Evolutionary conservation across 2,113 vertebrate species (phyloP), one percentile per base, ranked within the genome.

Genomic region (Saguinus imperator): DNA sequence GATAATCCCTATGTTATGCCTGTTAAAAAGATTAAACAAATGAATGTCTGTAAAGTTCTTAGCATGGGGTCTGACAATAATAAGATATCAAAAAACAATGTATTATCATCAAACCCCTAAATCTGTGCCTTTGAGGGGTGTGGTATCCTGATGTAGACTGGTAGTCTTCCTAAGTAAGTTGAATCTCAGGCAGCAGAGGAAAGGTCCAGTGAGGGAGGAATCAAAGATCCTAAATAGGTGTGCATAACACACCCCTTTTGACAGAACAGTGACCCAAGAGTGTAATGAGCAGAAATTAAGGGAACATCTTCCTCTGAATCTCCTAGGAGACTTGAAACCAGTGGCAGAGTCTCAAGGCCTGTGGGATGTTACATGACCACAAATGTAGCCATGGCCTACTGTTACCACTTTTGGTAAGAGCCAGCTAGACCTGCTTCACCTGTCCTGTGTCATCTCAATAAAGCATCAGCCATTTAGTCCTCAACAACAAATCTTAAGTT

Each of bases 11-110:
- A 58, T 4, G 6, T 50, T 61, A 85, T 3, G 3, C 14, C 32
- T 73, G 11, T 88, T 85, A 66, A 25, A 35, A 89, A 57, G 40
- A 68, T 89, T 77, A 79, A 95, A 89, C 21, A 94, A 85, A n/a
- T 14, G 21, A 68, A 80, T 37, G 14, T 52, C 57, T 89, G 17
- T 92, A 55, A 68, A 45, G 29, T 87, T 90, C 20, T 92, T 83
- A 80, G 25, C 40, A 52, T n/a, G 80, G 35, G n/a, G 27, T 68
- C 48, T 87, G 37, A 83, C 11, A 89, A 83, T 45, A 66, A 13
- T 86, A 87, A 61, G 7, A 85, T 80, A 21, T 91, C n/a, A 76
- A 61, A 73, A 87, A 77, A 13, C 17, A 45, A 82, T 72, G 25
- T 86, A 3, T 79, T 68, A 17, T 82, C 10, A 72, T 10, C 27